A percentile compares a stretch with the other conserved stretches of the same genome.
Conservation (phyloP, 2,113 vertebrate genomes). For the Montifringilla adamsi region DNA sequence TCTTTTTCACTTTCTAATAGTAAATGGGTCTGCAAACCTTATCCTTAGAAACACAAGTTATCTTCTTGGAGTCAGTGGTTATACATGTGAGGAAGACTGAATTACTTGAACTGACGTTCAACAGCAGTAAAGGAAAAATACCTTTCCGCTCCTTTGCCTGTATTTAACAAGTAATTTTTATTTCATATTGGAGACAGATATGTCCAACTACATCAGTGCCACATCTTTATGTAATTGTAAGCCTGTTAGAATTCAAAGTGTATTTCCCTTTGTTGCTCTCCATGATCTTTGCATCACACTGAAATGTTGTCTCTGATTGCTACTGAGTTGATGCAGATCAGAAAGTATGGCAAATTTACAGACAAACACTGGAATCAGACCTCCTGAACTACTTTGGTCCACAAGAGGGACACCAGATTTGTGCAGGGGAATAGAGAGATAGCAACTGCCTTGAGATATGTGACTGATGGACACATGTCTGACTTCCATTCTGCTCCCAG, state of each 20-base stretch:
- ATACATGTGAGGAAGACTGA: background rate
- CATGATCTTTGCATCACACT: background rate
- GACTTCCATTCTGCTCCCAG: background rate
- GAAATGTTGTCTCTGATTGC: background rate
- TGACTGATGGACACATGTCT: background rate
- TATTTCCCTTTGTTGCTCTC: background rate
- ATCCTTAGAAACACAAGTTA: background rate
- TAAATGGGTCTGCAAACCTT: background rate
- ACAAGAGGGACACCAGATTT: background rate
- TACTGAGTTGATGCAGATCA: background rate
- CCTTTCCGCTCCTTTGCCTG: background rate
- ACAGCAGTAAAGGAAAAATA: background rate
- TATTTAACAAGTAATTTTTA: background rate
- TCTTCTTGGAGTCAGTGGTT: background rate
- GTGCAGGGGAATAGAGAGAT: background rate
- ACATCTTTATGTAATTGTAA: background rate
- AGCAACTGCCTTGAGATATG: background rate
- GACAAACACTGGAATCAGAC: background rate
- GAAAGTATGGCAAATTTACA: background rate
- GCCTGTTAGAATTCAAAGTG: background rate
- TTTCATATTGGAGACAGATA: background rate
- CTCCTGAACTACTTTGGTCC: background rate
- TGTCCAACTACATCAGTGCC: background rate
- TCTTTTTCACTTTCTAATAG: background rate
- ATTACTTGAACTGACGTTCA: background rate